Percentiles rank a stretch among this genome's conserved stretches.
Conservation (phyloP, 2,113 vertebrate genomes). For the Circaetus cinerascens region DNA sequence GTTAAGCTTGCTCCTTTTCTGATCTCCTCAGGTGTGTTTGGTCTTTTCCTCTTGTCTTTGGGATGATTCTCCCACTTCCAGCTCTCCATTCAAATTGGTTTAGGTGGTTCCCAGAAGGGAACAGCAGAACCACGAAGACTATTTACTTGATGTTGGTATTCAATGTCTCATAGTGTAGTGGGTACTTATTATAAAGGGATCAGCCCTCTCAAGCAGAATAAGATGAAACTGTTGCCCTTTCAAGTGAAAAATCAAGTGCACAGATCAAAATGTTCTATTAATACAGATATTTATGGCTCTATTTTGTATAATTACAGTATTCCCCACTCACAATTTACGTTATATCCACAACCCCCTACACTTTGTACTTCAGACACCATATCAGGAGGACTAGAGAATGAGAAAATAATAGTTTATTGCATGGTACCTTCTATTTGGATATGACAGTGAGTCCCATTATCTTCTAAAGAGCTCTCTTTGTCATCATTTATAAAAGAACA, state of each 20-base stretch:
- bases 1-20: neutral
- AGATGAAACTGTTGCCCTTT: neutral
- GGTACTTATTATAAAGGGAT: neutral
- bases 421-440: neutral
- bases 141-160: neutral
- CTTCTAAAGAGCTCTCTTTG: neutral
- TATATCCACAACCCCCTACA: neutral
- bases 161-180: neutral
- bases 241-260: conserved; percentile 7
- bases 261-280: neutral
- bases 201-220: neutral
- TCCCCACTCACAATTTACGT: neutral
- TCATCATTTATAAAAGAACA: neutral
- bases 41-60: neutral
- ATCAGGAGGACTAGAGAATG: neutral
- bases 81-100: neutral
- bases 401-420: neutral
- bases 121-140: neutral
- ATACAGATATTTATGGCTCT: neutral
- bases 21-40: neutral
- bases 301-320: neutral
- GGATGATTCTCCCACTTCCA: neutral
- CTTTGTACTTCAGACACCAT: neutral
- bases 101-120: neutral
- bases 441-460: neutral